phyloP scores from a whole-genome alignment of 2,113 vertebrate genomes.

The Toxotes jaculatrix region DNA sequence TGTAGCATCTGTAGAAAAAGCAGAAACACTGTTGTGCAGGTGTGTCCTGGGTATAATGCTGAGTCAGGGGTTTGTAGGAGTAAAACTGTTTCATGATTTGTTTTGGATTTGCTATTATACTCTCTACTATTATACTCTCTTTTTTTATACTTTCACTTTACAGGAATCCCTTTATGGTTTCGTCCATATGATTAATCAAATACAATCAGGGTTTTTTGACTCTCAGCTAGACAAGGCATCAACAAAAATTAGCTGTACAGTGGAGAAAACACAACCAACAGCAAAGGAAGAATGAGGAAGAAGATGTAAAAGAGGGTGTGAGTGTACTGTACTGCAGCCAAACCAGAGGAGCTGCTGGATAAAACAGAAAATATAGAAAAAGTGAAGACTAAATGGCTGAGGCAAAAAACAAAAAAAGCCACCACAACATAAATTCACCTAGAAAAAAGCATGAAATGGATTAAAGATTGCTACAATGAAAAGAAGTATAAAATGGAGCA shows the following conservation, averaged over 20 bases:
- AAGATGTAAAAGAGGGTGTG: background rate
- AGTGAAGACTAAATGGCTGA: background rate
- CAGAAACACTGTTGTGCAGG: background rate
- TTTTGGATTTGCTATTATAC: too few relatives aligned
- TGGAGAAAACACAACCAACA: too few relatives aligned
- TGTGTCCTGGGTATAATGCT: background rate
- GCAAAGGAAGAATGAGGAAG: background rate
- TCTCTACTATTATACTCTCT: too few relatives aligned
- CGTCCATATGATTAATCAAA: background rate
- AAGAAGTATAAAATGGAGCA: conserved; percentile 10
- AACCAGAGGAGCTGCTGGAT: background rate
- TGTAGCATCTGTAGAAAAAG: background rate
- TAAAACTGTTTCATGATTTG: background rate
- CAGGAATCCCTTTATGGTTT: background rate
- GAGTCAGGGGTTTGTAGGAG: conserved; percentile 9
- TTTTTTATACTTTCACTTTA: too few relatives aligned
- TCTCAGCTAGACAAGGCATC: background rate
- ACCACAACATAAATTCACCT: background rate
- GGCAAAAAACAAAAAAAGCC: background rate
- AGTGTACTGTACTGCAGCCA: background rate
- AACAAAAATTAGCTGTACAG: background rate
- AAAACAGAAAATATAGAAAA: background rate
- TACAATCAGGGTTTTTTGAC: background rate
- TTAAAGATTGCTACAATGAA: background rate
- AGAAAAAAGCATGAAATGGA: conserved; percentile 24